Evolutionary conservation across 2,113 vertebrate species (phyloP), one percentile per base, ranked within the genome.

Genomic region (Lipophrys pholis): DNA sequence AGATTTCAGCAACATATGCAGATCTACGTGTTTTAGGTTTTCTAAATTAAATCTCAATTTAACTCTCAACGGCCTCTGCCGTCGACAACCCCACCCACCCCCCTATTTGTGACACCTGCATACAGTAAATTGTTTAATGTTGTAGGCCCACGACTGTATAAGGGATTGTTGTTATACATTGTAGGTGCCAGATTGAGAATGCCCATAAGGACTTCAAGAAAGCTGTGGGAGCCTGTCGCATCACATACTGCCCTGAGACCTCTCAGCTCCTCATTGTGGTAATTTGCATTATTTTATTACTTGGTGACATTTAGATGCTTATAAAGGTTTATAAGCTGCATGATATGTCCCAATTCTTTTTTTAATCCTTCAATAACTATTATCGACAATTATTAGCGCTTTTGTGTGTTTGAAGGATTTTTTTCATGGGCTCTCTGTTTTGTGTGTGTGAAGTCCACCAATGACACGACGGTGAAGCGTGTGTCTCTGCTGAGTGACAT

Each of bases 161-260:
- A 30, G 4, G 21, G 21, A 30, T 30, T 30, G 21, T 8, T 11
- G 16, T 46, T 52, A 12, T 35, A 30, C 42, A 8, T 43, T 3
- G 46, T 15, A 97, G 96, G 69, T 97, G 96, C 87, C 93, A 95
- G 75, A 94, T 60, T 30, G 95, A 96, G 46, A 94, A 93, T 0
- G 95, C 94, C 6, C 96, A 97, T 70, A 97, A 96, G 83, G 96
- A 97, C 11, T 97, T 97, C 76, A 97, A 96, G 87, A 97, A 96
- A 82, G 96, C 95, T 0, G 93, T 97, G 39, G 95, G 93, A 65
- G 95, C 96, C 0, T 94, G 93, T 78, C 93, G 92, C 70, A 94
- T 97, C 69, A 89, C 95, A 52, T 96, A 94, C 84, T 95, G 93
- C 79, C 79, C 93, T 8, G 93, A 95, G 61, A 93, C 88, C 75